Evolutionary conservation across 2,113 vertebrate genomes (phyloP), one percentile per base, ranked within the genome.

Genomic region (Pica pica): DNA sequence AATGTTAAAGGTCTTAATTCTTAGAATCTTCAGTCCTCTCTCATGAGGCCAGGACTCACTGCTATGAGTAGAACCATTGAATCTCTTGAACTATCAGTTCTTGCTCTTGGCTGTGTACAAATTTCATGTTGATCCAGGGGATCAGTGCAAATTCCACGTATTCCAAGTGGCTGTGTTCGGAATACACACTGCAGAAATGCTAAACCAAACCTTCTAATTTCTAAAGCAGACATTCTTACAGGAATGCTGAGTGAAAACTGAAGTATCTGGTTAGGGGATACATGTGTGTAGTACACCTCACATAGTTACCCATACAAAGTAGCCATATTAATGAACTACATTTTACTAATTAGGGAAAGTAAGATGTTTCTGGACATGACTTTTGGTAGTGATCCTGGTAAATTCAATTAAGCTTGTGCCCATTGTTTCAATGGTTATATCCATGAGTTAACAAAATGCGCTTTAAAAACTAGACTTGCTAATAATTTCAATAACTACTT

Each of bases 211-310:
- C 28, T 89, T 64, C 10, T 63, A 22, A 63, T 37, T 31, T 46
- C 50, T 65, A 57, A 57, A 56, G 35, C 75, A 76, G 42, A 15
- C 3, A 21, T 79, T 60, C 50, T 69, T 56, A 57, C 27, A 71
- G 28, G 35, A 37, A 39, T 52, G 16, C 33, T 83, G 55, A 61
- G 5, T 47, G 42, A 76, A 13, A 88, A 12, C 7, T 69, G 61
- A 61, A 67, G 49, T 39, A 13, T 24, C 35, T 7, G 1, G 8
- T 33, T 37, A 49, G 41, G 12, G 17, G 16, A 68, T 18, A 23
- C 4, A 68, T 0, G 0, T 22, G 10, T n/a, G 16, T 12, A 23
- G 19, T 15, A 46, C 41, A 52, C 13, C 7, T 74, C 16, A 16
- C 4, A 26, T 3, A 31, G 28, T 46, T 61, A 76, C 21, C 50